Evolutionary conservation across 2,797 vertebrate species (phyloP).

Genomic region (Premnoplex brunnescens): DNA sequence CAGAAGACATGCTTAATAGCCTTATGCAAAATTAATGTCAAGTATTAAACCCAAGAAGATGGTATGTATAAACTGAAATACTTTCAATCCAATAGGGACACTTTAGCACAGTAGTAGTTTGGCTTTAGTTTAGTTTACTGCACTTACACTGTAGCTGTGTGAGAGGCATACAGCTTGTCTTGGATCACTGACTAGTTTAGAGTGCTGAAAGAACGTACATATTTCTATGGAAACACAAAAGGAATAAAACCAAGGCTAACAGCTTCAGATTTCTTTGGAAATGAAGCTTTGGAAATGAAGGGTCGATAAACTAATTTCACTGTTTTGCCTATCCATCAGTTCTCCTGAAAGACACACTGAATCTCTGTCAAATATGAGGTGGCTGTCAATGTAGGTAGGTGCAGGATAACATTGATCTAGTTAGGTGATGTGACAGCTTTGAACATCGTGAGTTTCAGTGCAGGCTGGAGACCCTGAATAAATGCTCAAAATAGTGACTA

Average conservation of each 20-base stretch:
- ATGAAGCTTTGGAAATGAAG: not conserved
- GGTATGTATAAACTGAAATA: not conserved
- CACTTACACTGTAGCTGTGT: not conserved
- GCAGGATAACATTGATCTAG: not conserved
- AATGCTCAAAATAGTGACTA: not conserved
- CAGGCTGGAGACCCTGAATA: not conserved
- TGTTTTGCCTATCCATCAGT: not conserved
- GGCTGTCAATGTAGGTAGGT: not conserved
- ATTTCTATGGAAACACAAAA: not conserved
- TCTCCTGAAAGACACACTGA: not conserved
- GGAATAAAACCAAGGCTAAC: not conserved
- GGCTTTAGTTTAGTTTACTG: not conserved
- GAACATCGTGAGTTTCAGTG: not conserved
- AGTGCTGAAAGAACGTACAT: not conserved
- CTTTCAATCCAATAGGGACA: not conserved
- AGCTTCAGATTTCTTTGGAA: not conserved
- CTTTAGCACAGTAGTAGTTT: not conserved
- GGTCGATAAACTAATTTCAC: not conserved
- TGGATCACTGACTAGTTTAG: not conserved
- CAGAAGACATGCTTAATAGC: not conserved
- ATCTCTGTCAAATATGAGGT: not conserved
- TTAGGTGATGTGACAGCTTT: not conserved
- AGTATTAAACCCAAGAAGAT: not conserved
- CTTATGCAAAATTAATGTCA: not conserved
- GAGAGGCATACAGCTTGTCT: not conserved